Evolutionary conservation across 2,888 invertebrate genomes (phyloP).

Genomic region (Eristalis intricaria): DNA sequence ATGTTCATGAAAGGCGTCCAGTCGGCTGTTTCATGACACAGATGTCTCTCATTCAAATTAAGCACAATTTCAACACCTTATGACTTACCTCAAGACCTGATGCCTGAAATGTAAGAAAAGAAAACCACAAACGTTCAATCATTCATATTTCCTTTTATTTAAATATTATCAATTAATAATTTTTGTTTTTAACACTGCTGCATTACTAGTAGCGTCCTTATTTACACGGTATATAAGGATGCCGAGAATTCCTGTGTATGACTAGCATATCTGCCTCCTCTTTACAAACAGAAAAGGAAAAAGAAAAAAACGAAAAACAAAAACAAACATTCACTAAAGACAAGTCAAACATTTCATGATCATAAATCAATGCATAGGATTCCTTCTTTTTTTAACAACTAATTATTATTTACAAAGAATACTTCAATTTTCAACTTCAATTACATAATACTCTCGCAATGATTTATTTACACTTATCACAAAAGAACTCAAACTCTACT

Average conservation of each 20-base stretch:
- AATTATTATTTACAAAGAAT: slow-evolving; percentile 54
- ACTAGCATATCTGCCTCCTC: background rate
- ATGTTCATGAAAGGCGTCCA: too few species aligned
- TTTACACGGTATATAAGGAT: slow-evolving; percentile 72
- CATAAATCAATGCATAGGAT: slow-evolving; percentile 39
- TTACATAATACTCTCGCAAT: background rate
- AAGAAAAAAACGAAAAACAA: background rate
- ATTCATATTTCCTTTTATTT: slow-evolving; percentile 12
- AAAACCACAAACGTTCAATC: background rate
- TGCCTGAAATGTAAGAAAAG: background rate
- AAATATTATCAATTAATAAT: slow-evolving; percentile 24
- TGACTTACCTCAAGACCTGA: background rate
- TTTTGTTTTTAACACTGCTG: slow-evolving; percentile 28
- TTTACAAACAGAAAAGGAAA: background rate
- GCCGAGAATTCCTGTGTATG: slow-evolving; percentile 43
- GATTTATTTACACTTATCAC: slow-evolving; percentile 35
- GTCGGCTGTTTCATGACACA: too few species aligned
- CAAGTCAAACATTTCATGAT: background rate
- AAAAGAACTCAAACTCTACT: slow-evolving; percentile 1
- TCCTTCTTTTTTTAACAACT: background rate
- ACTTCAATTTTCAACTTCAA: background rate
- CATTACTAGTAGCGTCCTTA: slow-evolving; percentile 56
- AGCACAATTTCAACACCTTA: background rate
- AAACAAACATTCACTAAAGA: background rate
- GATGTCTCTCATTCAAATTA: too few species aligned